Percentiles rank a stretch among this genome's conserved stretches.
Conservation (phyloP, 2,888 invertebrate genomes). For the Hemithea aestivaria region DNA sequence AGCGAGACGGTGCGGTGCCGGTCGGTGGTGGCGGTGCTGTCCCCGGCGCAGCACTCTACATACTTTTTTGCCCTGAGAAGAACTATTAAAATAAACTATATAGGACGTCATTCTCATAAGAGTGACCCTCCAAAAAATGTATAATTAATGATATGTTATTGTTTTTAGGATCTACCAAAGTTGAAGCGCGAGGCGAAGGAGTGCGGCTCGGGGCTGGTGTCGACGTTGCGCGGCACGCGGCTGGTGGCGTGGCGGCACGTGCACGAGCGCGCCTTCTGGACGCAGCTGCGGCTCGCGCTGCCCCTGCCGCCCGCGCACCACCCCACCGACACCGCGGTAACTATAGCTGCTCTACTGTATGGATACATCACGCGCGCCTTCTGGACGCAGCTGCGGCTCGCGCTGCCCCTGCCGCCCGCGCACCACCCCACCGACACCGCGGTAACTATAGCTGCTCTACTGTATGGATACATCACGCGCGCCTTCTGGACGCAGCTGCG, state of each 20-base stretch:
- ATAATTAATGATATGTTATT: too few species aligned
- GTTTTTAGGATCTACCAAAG: slow-evolving; percentile 77
- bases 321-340: slow-evolving; percentile 15
- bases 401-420: slow-evolving; percentile 76
- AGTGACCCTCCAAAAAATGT: too few species aligned
- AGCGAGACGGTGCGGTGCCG: slow-evolving; percentile 61
- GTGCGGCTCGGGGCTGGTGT: slow-evolving; percentile 74
- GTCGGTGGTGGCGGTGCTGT: slow-evolving; percentile 64
- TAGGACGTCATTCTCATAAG: too few species aligned
- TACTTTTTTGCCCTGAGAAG: too few species aligned
- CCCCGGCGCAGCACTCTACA: slow-evolving; percentile 67
- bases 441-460: slow-evolving; percentile 1
- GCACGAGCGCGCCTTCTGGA: slow-evolving; percentile 82
- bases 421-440: slow-evolving; percentile 27
- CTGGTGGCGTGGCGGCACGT: slow-evolving; percentile 76
- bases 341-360: slow-evolving; percentile 3
- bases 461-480: slow-evolving; percentile 32
- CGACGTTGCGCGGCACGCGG: slow-evolving; percentile 62
- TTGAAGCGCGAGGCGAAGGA: slow-evolving; percentile 72
- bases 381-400: slow-evolving; percentile 82
- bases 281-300: slow-evolving; percentile 80
- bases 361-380: slow-evolving; percentile 61
- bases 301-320: slow-evolving; percentile 68
- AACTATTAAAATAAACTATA: too few species aligned
- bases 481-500: slow-evolving; percentile 83